Evolutionary conservation across 2,888 invertebrate genomes (phyloP), one percentile per base, ranked within the genome.

Genomic region (Lycia hirtaria): DNA sequence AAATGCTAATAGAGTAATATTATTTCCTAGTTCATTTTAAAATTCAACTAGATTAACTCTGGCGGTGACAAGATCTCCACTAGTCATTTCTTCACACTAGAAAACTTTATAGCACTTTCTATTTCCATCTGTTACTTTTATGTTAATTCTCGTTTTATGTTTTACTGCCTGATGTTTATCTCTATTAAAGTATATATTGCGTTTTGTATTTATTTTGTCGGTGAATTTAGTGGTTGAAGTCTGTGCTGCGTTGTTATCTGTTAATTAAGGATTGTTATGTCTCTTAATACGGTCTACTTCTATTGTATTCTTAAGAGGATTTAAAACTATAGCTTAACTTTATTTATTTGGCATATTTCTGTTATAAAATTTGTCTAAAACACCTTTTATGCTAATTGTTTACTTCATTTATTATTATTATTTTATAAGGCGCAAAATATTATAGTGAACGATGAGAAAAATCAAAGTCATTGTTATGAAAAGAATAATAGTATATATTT

Each of bases 41-140:
- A 48, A 55, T 45, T 35, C 32, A 55, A 57, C 51, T 59, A 30
- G 50, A 60, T 55, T 52, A 60, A 30, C 19, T 40, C 26, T n/a
- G 10, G 3, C 19, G 43, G 33, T 38, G 53, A 54, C 54, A 53
- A 49, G 44, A 53, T 44, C 49, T 33, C n/a, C 6, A 17, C 30
- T 15, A 56, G 48, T 24, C 48, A 60, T 61, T 62, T 57, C 38
- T 54, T 52, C 47, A 43, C 51, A 60, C 55, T 64, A 61, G 59
- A 62, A 62, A 56, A 59, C 61, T 64, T 62, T 62, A 62, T 63
- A 48, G 59, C 64, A 65, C 69, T 69, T 69, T 69, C 69, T 69
- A 64, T 52, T 52, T 57, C 32, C 53, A 55, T 58, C 49, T 55
- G 45, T 44, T 55, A 41, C 47, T 55, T 63, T 64, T 62, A 66